phyloP scores from a whole-genome alignment of 2,888 invertebrate species.

The Fragum fragum region DNA sequence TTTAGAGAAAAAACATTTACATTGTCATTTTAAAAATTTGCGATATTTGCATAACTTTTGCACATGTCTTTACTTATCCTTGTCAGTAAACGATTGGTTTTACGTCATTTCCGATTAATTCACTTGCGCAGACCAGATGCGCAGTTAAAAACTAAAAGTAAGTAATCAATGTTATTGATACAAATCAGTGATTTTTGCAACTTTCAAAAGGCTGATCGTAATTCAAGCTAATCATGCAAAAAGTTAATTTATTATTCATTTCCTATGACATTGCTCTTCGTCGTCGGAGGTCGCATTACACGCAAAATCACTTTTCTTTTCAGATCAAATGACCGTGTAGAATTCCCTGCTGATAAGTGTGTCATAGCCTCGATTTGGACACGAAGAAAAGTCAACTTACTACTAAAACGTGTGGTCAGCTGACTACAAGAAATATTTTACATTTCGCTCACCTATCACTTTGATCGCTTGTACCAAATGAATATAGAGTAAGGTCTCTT shows the following conservation, averaged over 20 bases:
- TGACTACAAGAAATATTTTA: slow-evolving; percentile 24
- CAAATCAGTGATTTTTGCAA: slow-evolving; percentile 43
- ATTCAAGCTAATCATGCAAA: slow-evolving; percentile 27
- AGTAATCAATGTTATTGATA: slow-evolving; percentile 51
- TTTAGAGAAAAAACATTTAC: no score
- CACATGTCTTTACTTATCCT: slow-evolving; percentile 30
- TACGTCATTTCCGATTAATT: slow-evolving; percentile 59
- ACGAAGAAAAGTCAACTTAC: slow-evolving; percentile 56
- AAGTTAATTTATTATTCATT: neutral
- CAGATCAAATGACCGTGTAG: slow-evolving; percentile 17
- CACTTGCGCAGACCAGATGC: slow-evolving; percentile 57
- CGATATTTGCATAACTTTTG: slow-evolving; percentile 23
- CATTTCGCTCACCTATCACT: slow-evolving; percentile 3
- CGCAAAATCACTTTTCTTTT: slow-evolving; percentile 21
- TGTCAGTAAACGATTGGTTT: slow-evolving; percentile 48
- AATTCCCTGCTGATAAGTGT: slow-evolving; percentile 58
- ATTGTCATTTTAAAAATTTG: no score
- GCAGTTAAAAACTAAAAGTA: slow-evolving; percentile 58
- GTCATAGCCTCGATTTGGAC: slow-evolving; percentile 79
- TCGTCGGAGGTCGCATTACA: neutral
- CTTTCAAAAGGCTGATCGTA: neutral
- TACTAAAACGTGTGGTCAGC: slow-evolving; percentile 56
- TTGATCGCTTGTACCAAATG: neutral
- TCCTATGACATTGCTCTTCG: slow-evolving; percentile 10
- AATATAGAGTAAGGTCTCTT: no score